Evolutionary conservation across 1,140 invertebrate species (phyloP).

Genomic region (Nylanderia fulva): DNA sequence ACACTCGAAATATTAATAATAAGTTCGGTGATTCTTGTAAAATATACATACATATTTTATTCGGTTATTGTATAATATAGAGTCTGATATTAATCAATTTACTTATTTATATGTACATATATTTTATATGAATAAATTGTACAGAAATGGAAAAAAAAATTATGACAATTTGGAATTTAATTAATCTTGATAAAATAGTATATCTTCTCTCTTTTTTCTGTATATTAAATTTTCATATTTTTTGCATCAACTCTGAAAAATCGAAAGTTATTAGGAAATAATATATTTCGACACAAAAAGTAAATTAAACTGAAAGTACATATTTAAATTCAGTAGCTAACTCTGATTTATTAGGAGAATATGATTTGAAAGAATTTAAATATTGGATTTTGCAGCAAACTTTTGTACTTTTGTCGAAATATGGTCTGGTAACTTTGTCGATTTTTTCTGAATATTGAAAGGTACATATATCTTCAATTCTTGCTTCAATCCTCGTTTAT

Average conservation of each 20-base stretch:
- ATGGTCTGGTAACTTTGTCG: neutral
- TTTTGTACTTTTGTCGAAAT: neutral
- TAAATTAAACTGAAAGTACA: no score
- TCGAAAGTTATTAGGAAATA: no score
- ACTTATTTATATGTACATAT: slow-evolving; percentile 61
- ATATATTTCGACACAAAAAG: no score
- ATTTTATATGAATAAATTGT: slow-evolving; percentile 62
- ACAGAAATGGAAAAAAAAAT: neutral
- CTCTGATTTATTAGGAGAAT: neutral
- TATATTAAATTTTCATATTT: no score
- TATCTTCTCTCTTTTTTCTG: no score
- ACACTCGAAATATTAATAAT: neutral
- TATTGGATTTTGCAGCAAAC: neutral
- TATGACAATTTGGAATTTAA: neutral
- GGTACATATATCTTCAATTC: no score
- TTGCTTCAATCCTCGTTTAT: no score
- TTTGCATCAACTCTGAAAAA: no score
- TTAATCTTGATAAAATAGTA: neutral
- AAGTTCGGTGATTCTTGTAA: slow-evolving; percentile 20
- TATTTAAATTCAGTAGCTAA: neutral
- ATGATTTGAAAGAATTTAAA: no score
- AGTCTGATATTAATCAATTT: slow-evolving; percentile 15
- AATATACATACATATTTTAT: slow-evolving; percentile 40
- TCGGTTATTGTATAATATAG: slow-evolving; percentile 35
- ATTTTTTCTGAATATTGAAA: no score